These are phyloP conservation scores for Leptestheria dahalacensis DNA, from an alignment of 1,140 invertebrate genomes.

Conservation along the genomic window DNA sequence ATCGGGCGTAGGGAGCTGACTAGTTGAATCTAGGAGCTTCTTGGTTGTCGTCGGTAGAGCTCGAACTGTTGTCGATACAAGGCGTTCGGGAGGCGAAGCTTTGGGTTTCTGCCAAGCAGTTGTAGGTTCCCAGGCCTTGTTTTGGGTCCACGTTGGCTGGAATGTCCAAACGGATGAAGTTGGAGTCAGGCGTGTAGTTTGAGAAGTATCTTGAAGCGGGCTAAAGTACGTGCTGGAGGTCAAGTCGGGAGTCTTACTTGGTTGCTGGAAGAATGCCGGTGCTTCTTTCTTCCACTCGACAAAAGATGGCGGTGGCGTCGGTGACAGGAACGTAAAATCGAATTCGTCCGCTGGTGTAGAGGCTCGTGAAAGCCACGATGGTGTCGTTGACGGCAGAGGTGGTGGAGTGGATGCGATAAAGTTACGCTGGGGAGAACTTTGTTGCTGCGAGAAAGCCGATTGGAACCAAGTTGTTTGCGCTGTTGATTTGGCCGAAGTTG, in stretches of 20 bases:
- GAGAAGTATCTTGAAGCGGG: too few relatives aligned
- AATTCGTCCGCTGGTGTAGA: background rate
- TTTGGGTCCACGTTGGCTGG: too few relatives aligned
- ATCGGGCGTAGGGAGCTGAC: background rate
- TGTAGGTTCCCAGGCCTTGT: background rate
- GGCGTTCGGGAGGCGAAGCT: background rate
- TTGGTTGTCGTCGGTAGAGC: background rate
- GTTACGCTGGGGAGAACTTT: too few relatives aligned
- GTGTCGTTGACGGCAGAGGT: background rate
- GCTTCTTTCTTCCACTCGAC: background rate
- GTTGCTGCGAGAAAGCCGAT: too few relatives aligned
- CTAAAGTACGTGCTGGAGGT: too few relatives aligned
- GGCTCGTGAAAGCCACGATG: background rate
- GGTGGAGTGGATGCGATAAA: too few relatives aligned
- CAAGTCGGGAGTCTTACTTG: background rate
- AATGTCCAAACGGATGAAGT: too few relatives aligned
- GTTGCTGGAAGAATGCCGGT: background rate
- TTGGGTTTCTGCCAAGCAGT: background rate
- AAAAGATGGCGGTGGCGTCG: background rate
- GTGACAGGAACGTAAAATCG: background rate
- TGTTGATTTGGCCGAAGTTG: background rate
- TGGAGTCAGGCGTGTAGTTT: too few relatives aligned
- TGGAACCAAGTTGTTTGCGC: too few relatives aligned
- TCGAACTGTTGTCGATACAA: background rate
- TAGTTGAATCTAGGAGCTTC: background rate